phyloP scores from a whole-genome alignment of 2,888 invertebrate species.

The Dasysyrphus albostriatus region DNA sequence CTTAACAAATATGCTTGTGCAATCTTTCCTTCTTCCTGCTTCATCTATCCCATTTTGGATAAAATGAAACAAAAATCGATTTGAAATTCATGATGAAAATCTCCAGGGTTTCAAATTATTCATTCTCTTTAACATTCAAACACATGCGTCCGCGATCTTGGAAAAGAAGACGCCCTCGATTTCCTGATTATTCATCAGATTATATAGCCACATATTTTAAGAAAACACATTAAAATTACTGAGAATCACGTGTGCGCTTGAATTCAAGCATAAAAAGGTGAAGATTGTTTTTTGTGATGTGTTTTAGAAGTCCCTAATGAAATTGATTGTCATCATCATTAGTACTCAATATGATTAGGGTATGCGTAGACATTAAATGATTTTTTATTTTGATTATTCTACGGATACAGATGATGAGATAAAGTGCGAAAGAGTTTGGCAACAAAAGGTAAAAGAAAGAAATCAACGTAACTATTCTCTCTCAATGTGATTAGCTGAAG shows the following conservation, averaged over 20 bases:
- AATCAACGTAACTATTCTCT: no score
- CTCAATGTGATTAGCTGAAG: no score
- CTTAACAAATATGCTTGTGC: background rate
- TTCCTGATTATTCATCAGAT: conserved; percentile 37
- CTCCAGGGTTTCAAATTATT: background rate
- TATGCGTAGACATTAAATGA: conserved; percentile 1
- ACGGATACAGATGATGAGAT: background rate
- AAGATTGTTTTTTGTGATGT: conserved; percentile 21
- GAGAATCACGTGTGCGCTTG: conserved; percentile 55
- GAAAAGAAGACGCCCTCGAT: conserved; percentile 44
- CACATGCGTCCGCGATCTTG: conserved; percentile 22
- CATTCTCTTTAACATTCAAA: background rate
- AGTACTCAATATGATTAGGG: conserved; percentile 1
- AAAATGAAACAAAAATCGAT: conserved; percentile 34
- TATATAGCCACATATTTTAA: conserved; percentile 42
- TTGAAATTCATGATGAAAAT: conserved; percentile 60
- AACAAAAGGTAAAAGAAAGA: no score
- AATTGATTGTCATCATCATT: conserved; percentile 51
- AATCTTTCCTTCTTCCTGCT: background rate
- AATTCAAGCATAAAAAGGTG: conserved; percentile 59
- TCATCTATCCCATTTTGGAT: conserved; percentile 13
- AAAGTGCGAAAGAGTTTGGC: no score
- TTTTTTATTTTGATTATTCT: background rate
- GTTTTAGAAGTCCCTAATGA: conserved; percentile 43
- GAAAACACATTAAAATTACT: conserved; percentile 53